phyloP scores from a whole-genome alignment of 2,113 vertebrate genomes.

The Maccullochella peelii region DNA sequence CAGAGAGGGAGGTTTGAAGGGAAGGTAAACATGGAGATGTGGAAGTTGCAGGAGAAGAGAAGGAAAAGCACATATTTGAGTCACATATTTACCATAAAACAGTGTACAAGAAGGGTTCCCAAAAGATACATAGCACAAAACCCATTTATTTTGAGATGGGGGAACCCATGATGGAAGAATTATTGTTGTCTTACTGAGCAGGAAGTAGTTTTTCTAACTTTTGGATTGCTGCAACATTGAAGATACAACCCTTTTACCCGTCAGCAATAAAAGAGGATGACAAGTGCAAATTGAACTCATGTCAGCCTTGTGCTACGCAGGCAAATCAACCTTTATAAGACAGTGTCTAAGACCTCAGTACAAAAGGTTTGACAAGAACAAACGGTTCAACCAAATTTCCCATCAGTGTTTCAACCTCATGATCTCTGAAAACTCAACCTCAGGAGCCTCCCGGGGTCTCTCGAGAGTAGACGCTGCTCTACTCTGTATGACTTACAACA shows the following conservation, averaged over 20 bases:
- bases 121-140: not conserved
- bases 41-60: not conserved
- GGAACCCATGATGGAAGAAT: not conserved
- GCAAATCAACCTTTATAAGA: slow-evolving; percentile 20
- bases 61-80: not conserved
- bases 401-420: slow-evolving; percentile 13
- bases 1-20: not conserved
- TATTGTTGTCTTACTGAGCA: not conserved
- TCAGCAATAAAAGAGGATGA: slow-evolving; percentile 13
- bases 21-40: slow-evolving; percentile 6
- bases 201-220: not conserved
- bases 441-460: slow-evolving; percentile 8
- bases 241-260: not conserved
- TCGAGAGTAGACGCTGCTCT: not conserved
- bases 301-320: slow-evolving; percentile 28
- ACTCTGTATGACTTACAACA: not conserved
- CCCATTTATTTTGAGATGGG: not conserved
- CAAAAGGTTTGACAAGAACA: slow-evolving; percentile 14
- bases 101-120: not conserved
- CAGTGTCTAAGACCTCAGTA: not conserved
- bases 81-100: not conserved
- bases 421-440: slow-evolving; percentile 20
- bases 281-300: slow-evolving; percentile 35
- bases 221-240: not conserved
- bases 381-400: slow-evolving; percentile 13